These are phyloP conservation scores for Lepus townsendii DNA, from an alignment of 2,797 vertebrate species.

Conservation along the genomic window DNA sequence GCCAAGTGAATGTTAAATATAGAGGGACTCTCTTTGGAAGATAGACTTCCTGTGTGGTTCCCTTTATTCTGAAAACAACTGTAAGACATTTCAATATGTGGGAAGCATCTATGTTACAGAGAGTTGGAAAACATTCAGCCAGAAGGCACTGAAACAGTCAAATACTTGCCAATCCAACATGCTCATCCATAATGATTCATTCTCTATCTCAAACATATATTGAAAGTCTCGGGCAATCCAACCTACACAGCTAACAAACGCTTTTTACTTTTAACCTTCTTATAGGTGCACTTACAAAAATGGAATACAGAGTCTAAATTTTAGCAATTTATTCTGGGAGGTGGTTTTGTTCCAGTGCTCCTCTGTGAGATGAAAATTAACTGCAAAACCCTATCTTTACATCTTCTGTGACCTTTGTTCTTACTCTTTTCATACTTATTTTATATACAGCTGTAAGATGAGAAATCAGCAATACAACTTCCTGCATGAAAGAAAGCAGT, in stretches of 20 bases:
- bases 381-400: background rate
- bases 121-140: conserved; percentile 82
- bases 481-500: background rate
- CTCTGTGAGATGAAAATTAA: background rate
- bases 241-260: conserved; percentile 48
- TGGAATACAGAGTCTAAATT: conserved; percentile 14
- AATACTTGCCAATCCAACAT: conserved; percentile 75
- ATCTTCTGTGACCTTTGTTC: background rate
- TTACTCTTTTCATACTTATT: conserved; percentile 21
- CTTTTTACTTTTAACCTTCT: conserved; percentile 62
- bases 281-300: background rate
- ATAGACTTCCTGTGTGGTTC: conserved; percentile 66
- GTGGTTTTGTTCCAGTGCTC: background rate
- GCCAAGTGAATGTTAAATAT: conserved; percentile 75
- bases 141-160: conserved; percentile 72
- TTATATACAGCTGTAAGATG: conserved; percentile 10
- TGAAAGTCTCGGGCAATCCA: conserved; percentile 58
- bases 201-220: conserved; percentile 66
- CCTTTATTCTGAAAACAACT: conserved; percentile 75
- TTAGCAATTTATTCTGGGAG: conserved; percentile 29
- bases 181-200: conserved; percentile 66
- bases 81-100: conserved; percentile 77
- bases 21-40: conserved; percentile 69
- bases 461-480: background rate
- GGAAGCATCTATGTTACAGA: conserved; percentile 65